These are phyloP conservation scores for Prionailurus viverrinus DNA, from an alignment of 2,113 vertebrate species.

Conservation along the genomic window DNA sequence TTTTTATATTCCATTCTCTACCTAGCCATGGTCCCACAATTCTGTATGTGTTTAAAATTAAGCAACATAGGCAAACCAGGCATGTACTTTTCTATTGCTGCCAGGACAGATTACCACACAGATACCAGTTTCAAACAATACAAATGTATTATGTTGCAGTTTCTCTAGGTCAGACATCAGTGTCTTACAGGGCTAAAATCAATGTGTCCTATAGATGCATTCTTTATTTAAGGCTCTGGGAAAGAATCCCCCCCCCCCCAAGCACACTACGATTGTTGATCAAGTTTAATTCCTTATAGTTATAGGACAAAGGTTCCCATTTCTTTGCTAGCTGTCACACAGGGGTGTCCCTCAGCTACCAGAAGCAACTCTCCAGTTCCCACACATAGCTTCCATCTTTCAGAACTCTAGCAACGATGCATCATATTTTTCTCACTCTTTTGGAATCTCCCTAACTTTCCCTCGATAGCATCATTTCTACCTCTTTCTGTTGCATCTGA, in stretches of 20 bases:
- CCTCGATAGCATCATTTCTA: not conserved
- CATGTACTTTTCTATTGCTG: not conserved
- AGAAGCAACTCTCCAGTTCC: not conserved
- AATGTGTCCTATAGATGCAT: not conserved
- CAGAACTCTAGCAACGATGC: not conserved
- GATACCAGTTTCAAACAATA: not conserved
- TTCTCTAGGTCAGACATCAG: not conserved
- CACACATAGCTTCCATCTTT: not conserved
- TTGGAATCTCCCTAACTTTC: not conserved
- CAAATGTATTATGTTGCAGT: not conserved
- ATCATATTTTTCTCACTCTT: not conserved
- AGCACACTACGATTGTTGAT: not conserved
- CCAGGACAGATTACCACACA: not conserved
- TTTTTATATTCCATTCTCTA: not conserved
- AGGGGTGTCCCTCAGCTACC: not conserved
- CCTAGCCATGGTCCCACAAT: not conserved
- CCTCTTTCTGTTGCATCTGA: not conserved
- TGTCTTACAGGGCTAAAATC: not conserved
- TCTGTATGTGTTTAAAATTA: not conserved
- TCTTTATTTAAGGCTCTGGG: not conserved
- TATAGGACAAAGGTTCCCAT: not conserved
- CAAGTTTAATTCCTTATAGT: not conserved
- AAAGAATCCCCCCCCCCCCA: not conserved
- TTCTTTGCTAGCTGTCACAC: not conserved
- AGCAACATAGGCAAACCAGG: not conserved